Base-by-base conservation (phyloP, 2,113 vertebrate genomes). In the Sander vitreus region DNA sequence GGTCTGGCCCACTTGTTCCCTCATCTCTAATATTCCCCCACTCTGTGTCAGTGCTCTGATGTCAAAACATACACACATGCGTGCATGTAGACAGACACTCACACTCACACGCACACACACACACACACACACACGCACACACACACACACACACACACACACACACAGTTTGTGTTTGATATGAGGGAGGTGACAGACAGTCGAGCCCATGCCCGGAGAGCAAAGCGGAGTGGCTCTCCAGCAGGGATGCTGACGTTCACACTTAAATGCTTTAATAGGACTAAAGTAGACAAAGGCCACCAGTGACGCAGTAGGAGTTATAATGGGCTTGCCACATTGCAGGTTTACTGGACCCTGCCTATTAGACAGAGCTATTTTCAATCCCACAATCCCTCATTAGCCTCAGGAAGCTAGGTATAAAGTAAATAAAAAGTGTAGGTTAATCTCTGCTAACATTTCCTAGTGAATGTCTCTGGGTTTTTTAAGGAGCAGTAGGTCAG, bases 191-290 rank as follows among this genome's bases (percentile, higher is more conserved):
- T 92, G 90, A 91, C 89, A 91, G 90, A 86, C 36, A 84, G 88
- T 85, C 55, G 48, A 86, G 91, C 66, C 73, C 72, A 33, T 55
- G 81, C 81, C 79, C 3, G 25, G 90, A 95, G 95, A 94, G 93
- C 91, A 80, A 91, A 92, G 88, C 82, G 54, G 74, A 94, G 93
- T 92, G 92, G 83, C 92, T 91, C 89, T 94, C 86, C 92, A 63
- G 81, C 86, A 94, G 92, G 93, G 91, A 94, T 80, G 78, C 91
- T 94, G 93, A 93, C 94, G 93, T 95, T 94, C 93, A 93, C 93
- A 93, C 92, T 92, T 95, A 94, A 96, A 95, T 92, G 92, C 94
- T 95, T 95, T 95, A 96, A 95, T 95, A 94, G 89, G 90, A 93
- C 88, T 96, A 94, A 95, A 95, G 93, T 90, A 93, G 89, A 91